Conservation (phyloP, 2,797 vertebrate genomes). For the Aplochiton taeniatus region DNA sequence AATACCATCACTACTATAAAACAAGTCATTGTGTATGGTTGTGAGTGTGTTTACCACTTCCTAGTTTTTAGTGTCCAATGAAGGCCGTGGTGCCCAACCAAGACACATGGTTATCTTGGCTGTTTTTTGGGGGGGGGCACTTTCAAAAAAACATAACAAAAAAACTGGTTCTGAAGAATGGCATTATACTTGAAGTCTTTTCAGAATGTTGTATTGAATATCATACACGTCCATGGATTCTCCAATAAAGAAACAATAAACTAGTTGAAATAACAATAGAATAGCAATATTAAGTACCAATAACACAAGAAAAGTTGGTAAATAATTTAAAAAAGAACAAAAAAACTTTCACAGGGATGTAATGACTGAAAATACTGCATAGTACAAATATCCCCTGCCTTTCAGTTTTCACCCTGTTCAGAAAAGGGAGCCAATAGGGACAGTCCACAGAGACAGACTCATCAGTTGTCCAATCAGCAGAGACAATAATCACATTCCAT, state of each 20-base stretch:
- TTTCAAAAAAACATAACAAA: conserved; percentile 71
- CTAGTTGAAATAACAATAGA: conserved; percentile 63
- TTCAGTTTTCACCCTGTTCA: conserved; percentile 44
- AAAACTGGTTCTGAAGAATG: conserved; percentile 38
- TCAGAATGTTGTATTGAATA: conserved; percentile 46
- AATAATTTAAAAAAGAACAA: conserved; percentile 77
- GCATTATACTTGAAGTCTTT: conserved; percentile 53
- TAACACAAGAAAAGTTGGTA: conserved; percentile 68
- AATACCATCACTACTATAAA: conserved; percentile 75
- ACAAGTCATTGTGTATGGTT: conserved; percentile 56
- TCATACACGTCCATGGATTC: conserved; percentile 57
- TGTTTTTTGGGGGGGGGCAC: conserved; percentile 75
- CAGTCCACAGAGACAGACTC: conserved; percentile 65
- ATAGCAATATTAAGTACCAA: conserved; percentile 70
- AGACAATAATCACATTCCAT: conserved; percentile 34
- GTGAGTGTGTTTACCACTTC: conserved; percentile 21
- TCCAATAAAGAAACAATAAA: conserved; percentile 40
- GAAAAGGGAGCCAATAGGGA: conserved; percentile 64
- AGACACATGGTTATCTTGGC: conserved; percentile 57
- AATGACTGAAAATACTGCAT: conserved; percentile 82
- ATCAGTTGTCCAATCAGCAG: conserved; percentile 23
- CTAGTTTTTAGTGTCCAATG: conserved; percentile 51
- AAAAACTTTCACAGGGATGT: conserved; percentile 69
- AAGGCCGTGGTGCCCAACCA: conserved; percentile 67
- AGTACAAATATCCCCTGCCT: conserved; percentile 75